Base-by-base conservation (phyloP, 2,113 vertebrate genomes). In the Galemys pyrenaicus region DNA sequence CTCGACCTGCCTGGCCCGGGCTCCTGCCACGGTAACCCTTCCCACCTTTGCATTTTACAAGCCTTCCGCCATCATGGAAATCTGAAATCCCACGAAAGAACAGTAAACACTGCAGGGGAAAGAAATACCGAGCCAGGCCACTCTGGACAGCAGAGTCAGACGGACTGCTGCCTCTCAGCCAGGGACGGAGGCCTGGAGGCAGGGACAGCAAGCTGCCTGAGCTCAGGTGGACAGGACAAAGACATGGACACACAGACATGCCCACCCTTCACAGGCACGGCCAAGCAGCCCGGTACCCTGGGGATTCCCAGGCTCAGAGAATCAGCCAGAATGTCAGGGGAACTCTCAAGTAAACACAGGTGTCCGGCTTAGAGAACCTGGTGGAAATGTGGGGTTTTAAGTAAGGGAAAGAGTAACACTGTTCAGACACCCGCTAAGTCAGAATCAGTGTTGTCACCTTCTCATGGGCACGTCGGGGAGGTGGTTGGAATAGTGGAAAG, bases 21-120 rank as follows among this genome's bases (percentile, higher is more conserved):
- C 91, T 96, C 95, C 94, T 94, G 92, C 3, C 1, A 92, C 85
- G 0, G 1, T 96, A 2, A 0, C 95, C 95, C 89, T 97, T 95
- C 92, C 89, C 86, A 96, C 86, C 91, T 92, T 5, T 94, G 89
- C 92, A 95, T 96, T 97, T 97, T 97, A 98, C 96, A 98, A 98
- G 97, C 95, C 98, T 97, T 96, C 79, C 95, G 35, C 97, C 98
- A 97, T 97, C 77, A 44, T 54, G 96, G 98, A 98, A 98, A 98
- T 96, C 98, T 98, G 97, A 98, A 98, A 99, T 98, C 98, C 98
- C 98, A 15, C 98, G 98, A 98, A 98, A 98, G 98, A 98, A 98
- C 98, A 98, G 98, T 98, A 99, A 98, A 98, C 98, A 98, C 97
- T 95, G 35, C 96, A 98, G 97, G 98, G 98, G 97, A 94, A 95